Evolutionary conservation across 2,888 invertebrate genomes (phyloP).

Genomic region (Pandemis corylana): DNA sequence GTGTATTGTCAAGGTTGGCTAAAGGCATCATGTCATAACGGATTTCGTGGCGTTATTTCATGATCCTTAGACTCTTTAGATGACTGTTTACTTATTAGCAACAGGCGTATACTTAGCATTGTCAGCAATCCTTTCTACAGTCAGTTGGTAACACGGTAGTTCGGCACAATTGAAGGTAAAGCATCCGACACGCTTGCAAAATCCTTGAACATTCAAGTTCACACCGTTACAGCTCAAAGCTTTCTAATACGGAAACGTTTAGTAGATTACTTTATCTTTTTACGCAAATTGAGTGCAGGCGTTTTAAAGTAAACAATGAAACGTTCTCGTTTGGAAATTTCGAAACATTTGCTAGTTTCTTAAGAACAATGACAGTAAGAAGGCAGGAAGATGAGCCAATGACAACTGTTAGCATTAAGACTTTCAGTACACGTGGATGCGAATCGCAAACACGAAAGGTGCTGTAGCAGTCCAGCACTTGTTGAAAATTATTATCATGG

Average conservation of each 20-base stretch:
- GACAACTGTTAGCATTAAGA: constrained; percentile 45
- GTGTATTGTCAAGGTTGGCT: too few relatives aligned
- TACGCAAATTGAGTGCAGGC: constrained; percentile 28
- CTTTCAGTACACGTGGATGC: not conserved
- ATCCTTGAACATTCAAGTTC: constrained; percentile 57
- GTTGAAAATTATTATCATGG: not conserved
- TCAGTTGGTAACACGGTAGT: constrained; percentile 45
- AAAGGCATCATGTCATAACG: too few relatives aligned
- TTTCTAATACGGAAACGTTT: constrained; percentile 42
- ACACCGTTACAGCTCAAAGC: constrained; percentile 52
- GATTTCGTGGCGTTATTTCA: not conserved
- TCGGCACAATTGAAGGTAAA: constrained; percentile 44
- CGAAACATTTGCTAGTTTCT: constrained; percentile 22
- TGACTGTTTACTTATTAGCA: too few relatives aligned
- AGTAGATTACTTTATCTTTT: constrained; percentile 37
- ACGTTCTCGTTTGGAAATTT: constrained; percentile 15
- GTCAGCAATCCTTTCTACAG: constrained; percentile 26
- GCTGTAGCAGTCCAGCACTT: not conserved
- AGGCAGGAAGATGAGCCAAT: constrained; percentile 54
- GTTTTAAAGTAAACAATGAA: constrained; percentile 26
- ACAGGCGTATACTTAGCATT: not conserved
- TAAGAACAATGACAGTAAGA: constrained; percentile 52
- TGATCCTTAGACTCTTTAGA: not conserved
- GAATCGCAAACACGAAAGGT: not conserved
- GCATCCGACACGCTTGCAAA: constrained; percentile 45